Percentiles rank a stretch among this genome's conserved stretches.
phyloP scores from a whole-genome alignment of 2,113 vertebrate genomes.

The Stictonetta naevosa region DNA sequence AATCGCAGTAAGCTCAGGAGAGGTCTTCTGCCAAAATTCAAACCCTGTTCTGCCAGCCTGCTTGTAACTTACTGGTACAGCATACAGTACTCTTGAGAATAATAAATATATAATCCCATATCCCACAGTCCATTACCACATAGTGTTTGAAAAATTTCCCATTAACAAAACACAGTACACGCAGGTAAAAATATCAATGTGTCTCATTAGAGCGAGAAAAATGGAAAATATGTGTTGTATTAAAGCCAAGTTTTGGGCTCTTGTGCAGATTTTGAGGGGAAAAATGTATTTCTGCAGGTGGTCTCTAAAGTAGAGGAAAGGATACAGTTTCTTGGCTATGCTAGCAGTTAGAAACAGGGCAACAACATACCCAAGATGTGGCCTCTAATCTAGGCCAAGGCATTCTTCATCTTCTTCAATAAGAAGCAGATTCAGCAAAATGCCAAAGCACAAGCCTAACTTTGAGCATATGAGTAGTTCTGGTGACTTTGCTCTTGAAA shows the following conservation, averaged over 20 bases:
- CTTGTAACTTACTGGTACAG: conserved; percentile 41
- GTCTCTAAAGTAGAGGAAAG: background rate
- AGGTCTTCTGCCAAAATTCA: conserved; percentile 11
- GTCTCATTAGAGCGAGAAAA: conserved; percentile 1
- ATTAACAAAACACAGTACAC: conserved; percentile 25
- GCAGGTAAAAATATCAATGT: conserved; percentile 51
- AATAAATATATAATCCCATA: conserved; percentile 62
- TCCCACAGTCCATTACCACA: conserved; percentile 40
- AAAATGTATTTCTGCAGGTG: conserved; percentile 30
- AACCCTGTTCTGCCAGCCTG: conserved; percentile 17
- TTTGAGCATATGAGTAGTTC: background rate
- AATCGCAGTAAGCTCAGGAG: background rate
- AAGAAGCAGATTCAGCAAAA: background rate
- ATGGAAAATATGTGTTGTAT: conserved; percentile 46
- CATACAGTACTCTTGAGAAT: conserved; percentile 32
- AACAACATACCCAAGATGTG: background rate
- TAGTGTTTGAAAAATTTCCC: conserved; percentile 34
- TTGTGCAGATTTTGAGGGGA: background rate
- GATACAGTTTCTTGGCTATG: conserved; percentile 13
- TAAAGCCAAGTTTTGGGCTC: conserved; percentile 36
- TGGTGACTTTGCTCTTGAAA: background rate
- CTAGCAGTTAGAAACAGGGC: conserved; percentile 2
- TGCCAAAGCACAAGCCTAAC: background rate
- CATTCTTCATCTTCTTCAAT: background rate
- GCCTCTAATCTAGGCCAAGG: background rate